Percentiles rank a stretch among this genome's conserved stretches.
phyloP scores from a whole-genome alignment of 2,888 invertebrate species.

The Petrolisthes manimaculis region DNA sequence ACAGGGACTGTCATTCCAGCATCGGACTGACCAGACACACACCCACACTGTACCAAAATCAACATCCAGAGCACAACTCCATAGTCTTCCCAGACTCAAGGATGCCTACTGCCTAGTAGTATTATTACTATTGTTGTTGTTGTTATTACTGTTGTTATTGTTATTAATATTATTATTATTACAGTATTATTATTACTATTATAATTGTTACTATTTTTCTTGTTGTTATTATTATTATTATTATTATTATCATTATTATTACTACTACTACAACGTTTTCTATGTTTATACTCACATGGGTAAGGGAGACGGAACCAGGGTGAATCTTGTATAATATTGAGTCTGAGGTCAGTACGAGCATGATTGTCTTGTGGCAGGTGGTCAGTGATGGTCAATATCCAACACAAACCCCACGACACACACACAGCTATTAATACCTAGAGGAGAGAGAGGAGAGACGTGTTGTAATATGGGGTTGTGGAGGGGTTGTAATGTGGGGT shows the following conservation, averaged over 20 bases:
- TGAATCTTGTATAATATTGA: slow-evolving; percentile 75
- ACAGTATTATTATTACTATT: too few species aligned
- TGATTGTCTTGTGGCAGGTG: slow-evolving; percentile 78
- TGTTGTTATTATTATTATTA: not conserved
- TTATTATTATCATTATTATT: not conserved
- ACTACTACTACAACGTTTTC: not conserved
- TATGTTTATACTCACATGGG: slow-evolving; percentile 74
- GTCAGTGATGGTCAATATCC: slow-evolving; percentile 77
- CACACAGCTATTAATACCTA: slow-evolving; percentile 82
- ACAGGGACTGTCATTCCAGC: too few species aligned
- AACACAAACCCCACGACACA: slow-evolving; percentile 83
- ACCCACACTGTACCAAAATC: too few species aligned
- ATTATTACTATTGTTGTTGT: too few species aligned
- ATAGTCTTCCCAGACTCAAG: too few species aligned
- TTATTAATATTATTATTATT: not conserved
- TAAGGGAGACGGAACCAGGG: slow-evolving; percentile 86
- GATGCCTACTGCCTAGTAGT: too few species aligned
- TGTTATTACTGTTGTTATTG: not conserved
- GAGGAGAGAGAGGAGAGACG: not conserved
- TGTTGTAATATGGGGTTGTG: not conserved
- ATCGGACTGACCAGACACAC: too few species aligned
- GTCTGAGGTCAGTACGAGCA: slow-evolving; percentile 78
- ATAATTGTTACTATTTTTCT: not conserved
- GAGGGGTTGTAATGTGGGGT: not conserved
- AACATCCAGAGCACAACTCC: too few species aligned